Evolutionary conservation across 2,113 vertebrate species (phyloP).

Genomic region (Trichomycterus rosablanca): DNA sequence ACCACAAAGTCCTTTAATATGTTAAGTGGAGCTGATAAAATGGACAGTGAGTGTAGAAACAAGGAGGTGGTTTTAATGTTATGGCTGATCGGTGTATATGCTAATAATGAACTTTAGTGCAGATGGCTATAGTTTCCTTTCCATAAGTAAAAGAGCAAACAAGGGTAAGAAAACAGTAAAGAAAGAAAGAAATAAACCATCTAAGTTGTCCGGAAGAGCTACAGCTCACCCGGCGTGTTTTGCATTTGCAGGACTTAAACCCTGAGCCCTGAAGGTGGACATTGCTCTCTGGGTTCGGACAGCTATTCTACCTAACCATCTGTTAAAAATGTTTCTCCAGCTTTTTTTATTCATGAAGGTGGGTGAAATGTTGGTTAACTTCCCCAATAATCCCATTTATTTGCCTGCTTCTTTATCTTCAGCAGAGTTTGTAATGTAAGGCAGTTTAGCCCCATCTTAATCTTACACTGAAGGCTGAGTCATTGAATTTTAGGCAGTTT

Average conservation of each 20-base stretch:
- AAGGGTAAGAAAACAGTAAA: constrained; percentile 30
- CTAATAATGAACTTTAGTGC: constrained; percentile 28
- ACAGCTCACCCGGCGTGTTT: background rate
- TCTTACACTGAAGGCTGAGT: too few species aligned
- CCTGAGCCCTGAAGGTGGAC: constrained; percentile 7
- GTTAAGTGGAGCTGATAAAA: too few species aligned
- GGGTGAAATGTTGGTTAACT: background rate
- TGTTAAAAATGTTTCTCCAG: constrained; percentile 1
- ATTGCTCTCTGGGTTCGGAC: constrained; percentile 7
- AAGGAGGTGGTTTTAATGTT: constrained; percentile 48
- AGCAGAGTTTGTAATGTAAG: too few species aligned
- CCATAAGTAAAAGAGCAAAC: constrained; percentile 13
- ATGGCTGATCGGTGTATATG: background rate
- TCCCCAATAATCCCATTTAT: too few species aligned
- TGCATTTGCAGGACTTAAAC: background rate
- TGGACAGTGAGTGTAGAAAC: too few species aligned
- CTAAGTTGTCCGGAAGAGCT: constrained; percentile 6
- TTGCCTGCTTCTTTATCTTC: background rate
- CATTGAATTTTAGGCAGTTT: too few species aligned
- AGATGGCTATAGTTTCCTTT: constrained; percentile 5
- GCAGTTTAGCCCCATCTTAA: too few species aligned
- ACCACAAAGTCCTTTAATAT: too few species aligned
- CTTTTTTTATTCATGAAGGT: background rate
- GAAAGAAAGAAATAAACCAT: constrained; percentile 30
- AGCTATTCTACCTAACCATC: constrained; percentile 20